phyloP scores from a whole-genome alignment of 2,113 vertebrate genomes.

The Caretta caretta region DNA sequence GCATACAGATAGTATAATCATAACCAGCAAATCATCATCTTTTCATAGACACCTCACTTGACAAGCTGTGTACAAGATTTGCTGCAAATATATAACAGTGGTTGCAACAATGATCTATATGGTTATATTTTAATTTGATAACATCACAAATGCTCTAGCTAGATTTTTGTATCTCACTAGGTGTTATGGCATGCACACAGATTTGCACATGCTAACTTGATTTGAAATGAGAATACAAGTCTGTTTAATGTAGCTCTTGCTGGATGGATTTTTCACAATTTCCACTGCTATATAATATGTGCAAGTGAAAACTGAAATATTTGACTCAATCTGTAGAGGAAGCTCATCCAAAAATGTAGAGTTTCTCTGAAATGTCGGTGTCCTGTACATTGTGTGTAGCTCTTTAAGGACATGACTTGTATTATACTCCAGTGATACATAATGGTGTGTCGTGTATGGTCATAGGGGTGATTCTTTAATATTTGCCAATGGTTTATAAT shows the following conservation, averaged over 20 bases:
- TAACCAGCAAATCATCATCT: too few species aligned
- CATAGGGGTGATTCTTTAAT: neutral
- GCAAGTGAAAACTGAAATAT: neutral
- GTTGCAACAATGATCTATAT: too few species aligned
- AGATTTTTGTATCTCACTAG: neutral
- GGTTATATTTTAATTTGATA: too few species aligned
- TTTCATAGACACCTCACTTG: too few species aligned
- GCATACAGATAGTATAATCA: too few species aligned
- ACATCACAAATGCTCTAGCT: neutral
- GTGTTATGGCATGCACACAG: neutral
- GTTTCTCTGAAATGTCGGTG: neutral
- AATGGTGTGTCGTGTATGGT: neutral
- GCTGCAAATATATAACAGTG: too few species aligned
- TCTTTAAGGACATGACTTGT: neutral
- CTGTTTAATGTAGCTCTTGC: neutral
- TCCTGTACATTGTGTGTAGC: neutral
- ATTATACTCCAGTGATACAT: neutral
- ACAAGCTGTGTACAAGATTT: too few species aligned
- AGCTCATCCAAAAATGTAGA: neutral
- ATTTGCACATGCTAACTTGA: neutral
- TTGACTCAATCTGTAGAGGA: neutral
- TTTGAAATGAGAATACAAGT: neutral
- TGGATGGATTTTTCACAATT: neutral
- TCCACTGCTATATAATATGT: neutral
- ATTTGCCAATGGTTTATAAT: neutral